Base-by-base conservation (phyloP, 2,797 vertebrate species). In the Diplodus puntazzo region DNA sequence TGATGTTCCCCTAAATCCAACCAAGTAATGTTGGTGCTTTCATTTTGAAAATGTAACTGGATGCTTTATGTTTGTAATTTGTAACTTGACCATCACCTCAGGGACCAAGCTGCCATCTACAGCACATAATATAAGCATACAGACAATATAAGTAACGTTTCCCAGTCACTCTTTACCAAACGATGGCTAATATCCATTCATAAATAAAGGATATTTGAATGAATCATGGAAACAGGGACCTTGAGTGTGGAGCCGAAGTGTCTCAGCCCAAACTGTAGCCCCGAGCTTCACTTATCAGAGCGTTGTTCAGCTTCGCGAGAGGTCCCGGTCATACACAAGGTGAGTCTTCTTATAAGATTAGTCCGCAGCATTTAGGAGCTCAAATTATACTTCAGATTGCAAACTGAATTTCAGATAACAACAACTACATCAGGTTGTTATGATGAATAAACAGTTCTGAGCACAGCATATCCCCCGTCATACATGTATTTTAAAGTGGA, bases 341-440 rank as follows among this genome's bases (percentile, higher is more conserved):
- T 69, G 69, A 83, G 67, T 57, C 70, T 58, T 74, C 71, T 75
- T 63, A 64, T 75, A 68, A 70, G 79, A 84, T 80, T 65, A 83
- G n/a, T 6, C 1, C 34, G 60, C 49, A 14, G 69, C 53, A 25
- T 62, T 79, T 65, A 69, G 71, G 74, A 60, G 43, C 59, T 58
- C 1, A 21, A 68, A 63, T 76, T 54, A 68, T n/a, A 49, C 39
- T 2, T 66, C 27, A 50, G 43, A 72, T 53, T 52, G 72, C 69
- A 59, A 54, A 71, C 76, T 48, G 34, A 77, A 11, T 11, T 39
- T 39, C 39, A 39, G 9, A 39, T 39, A 39, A 39, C 39, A 39
- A 39, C 39, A 39, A 39, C 39, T 39, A 13, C 54, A 55, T 72
- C 59, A 16, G 21, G 52, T 27, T 20, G 14, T 13, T 14, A 42